These are phyloP conservation scores for Carassius carassius DNA, from an alignment of 2,113 vertebrate species.

Conservation along the genomic window DNA sequence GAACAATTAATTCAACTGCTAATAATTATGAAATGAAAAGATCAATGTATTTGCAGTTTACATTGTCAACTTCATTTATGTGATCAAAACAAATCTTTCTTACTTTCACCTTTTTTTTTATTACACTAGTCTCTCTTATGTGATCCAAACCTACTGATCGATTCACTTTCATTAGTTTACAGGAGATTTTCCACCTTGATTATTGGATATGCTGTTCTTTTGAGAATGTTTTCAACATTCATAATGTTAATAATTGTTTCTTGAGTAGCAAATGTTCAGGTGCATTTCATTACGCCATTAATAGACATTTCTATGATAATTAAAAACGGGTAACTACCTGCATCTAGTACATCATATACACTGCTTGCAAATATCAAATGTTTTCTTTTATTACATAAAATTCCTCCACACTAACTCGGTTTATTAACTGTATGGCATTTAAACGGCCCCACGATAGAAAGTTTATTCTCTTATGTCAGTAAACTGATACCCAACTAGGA, in stretches of 20 bases:
- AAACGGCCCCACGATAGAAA: background rate
- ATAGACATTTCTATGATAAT: background rate
- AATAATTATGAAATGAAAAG: background rate
- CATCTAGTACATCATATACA: background rate
- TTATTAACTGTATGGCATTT: background rate
- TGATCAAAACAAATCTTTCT: background rate
- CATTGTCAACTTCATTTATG: background rate
- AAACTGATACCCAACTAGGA: background rate
- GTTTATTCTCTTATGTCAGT: background rate
- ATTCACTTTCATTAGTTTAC: background rate
- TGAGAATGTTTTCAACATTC: background rate
- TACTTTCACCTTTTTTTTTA: background rate
- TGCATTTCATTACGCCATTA: background rate
- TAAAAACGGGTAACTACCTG: background rate
- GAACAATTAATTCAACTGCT: background rate
- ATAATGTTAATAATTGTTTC: background rate
- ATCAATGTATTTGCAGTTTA: too few species aligned
- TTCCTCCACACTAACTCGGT: too few species aligned
- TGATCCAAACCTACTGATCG: background rate
- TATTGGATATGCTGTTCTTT: background rate
- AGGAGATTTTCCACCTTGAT: background rate
- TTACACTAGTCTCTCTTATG: background rate
- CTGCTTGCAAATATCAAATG: background rate
- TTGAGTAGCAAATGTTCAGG: background rate
- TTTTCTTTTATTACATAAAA: background rate